Evolutionary conservation across 2,888 invertebrate species (phyloP), one percentile per base, ranked within the genome.

Genomic region (Aelia acuminata): DNA sequence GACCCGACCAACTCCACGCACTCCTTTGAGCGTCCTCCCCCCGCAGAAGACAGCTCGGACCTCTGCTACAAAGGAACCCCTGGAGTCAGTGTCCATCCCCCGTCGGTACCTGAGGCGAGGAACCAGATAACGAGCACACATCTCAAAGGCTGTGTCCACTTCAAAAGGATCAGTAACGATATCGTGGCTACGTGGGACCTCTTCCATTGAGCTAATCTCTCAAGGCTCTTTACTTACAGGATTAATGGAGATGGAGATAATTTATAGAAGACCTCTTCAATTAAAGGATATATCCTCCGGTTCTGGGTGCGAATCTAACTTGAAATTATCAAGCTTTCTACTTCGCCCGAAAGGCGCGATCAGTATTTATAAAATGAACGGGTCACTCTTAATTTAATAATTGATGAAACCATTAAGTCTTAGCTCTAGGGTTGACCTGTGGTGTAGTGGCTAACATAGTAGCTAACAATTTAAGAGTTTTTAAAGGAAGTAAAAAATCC

Each of bases 51-150:
- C 63, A 20, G 63, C 13, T 15, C 4, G 63, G 15, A 0, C 63
- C 1, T 5, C 57, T 3, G 20, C 35, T 20, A 70, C 63, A 70
- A 70, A 70, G 63, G 63, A 70, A 70, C 31, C 63, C n/a, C 63
- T 70, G 63, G 63, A 70, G 63, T 18, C 63, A 5, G 31, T 43
- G 80, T n/a, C 39, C 39, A 75, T n/a, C 22, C 75, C 39, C 80
- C 15, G 80, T 1, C 43, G 43, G 4, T 39, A 80, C 80, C 80
- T 80, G 80, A 80, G 80, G 80, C 80, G 80, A 47, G n/a, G 10
- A 39, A 22, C 80, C 7, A 80, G 80, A 80, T 80, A 80, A 80
- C 80, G 80, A 80, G 80, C 80, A 80, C 43, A 80, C 22, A n/a
- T 43, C 43, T 80, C 43, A 80, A 80, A 43, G 43, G 43, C 22